These are phyloP conservation scores for Eupithecia dodoneata DNA, from an alignment of 2,888 invertebrate species.

Conservation along the genomic window DNA sequence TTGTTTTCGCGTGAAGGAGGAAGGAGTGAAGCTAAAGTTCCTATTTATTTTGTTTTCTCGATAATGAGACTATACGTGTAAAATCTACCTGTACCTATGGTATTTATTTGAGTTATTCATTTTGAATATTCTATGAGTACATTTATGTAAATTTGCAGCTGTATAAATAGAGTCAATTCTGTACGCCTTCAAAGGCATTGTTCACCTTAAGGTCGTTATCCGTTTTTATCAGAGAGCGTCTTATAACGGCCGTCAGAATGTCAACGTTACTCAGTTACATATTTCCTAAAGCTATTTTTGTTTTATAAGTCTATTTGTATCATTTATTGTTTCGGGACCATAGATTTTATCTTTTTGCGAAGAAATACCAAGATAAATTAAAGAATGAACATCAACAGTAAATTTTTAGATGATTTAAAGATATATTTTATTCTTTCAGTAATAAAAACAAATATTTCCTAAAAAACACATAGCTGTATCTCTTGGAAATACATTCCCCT, in stretches of 20 bases:
- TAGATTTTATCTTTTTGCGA: not conserved
- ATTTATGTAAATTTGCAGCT: slow-evolving; percentile 63
- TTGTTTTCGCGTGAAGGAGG: not conserved
- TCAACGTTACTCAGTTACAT: not conserved
- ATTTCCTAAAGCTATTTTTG: not conserved
- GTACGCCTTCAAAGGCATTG: slow-evolving; percentile 54
- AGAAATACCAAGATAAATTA: not conserved
- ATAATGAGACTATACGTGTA: not conserved
- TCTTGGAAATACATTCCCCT: not conserved
- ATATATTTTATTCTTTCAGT: not conserved
- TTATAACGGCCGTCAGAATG: not conserved
- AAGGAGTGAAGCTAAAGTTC: not conserved
- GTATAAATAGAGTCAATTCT: slow-evolving; percentile 62
- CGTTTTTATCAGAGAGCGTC: not conserved
- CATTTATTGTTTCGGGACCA: no score
- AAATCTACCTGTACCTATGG: not conserved
- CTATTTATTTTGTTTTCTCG: slow-evolving; percentile 5
- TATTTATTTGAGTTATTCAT: slow-evolving; percentile 46
- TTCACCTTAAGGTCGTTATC: slow-evolving; percentile 28
- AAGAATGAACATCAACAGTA: not conserved
- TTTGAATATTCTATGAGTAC: slow-evolving; percentile 51
- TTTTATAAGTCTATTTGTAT: no score
- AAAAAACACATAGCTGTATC: not conserved
- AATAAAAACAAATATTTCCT: not conserved
- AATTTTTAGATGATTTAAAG: no score